Evolutionary conservation across 2,888 invertebrate genomes (phyloP).

Genomic region (Pecten maximus): DNA sequence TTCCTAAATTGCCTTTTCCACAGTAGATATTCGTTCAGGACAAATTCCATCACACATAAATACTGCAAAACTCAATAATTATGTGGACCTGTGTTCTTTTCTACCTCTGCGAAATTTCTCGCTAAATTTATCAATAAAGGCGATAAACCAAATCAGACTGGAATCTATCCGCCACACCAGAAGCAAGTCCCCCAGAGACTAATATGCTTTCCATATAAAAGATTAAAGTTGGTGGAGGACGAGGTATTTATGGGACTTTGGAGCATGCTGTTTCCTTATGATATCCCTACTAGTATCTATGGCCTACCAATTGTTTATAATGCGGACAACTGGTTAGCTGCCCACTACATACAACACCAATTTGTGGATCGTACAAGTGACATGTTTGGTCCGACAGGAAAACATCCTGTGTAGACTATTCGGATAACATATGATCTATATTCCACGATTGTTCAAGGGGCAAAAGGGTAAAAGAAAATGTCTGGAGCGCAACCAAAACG

Average conservation of each 20-base stretch:
- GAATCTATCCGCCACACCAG: constrained; percentile 21
- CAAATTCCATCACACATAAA: constrained; percentile 16
- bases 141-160: constrained; percentile 30
- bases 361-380: not conserved
- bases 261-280: not conserved
- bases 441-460: constrained; percentile 29
- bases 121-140: constrained; percentile 30
- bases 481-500: constrained; percentile 28
- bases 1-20: constrained; percentile 24
- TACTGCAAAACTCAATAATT: constrained; percentile 35
- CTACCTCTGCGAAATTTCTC: constrained; percentile 29
- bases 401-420: not conserved
- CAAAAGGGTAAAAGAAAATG: constrained; percentile 25
- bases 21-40: constrained; percentile 20
- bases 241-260: constrained; percentile 21
- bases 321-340: constrained; percentile 23
- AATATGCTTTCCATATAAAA: constrained; percentile 22
- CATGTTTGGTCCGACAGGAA: constrained; percentile 18
- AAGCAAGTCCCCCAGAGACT: not conserved
- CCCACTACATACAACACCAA: not conserved
- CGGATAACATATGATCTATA: constrained; percentile 23
- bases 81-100: constrained; percentile 25
- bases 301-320: not conserved
- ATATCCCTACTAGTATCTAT: constrained; percentile 7
- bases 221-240: constrained; percentile 13